Evolutionary conservation across 2,888 invertebrate species (phyloP), one percentile per base, ranked within the genome.

Genomic region (Synanthedon tipuliformis): DNA sequence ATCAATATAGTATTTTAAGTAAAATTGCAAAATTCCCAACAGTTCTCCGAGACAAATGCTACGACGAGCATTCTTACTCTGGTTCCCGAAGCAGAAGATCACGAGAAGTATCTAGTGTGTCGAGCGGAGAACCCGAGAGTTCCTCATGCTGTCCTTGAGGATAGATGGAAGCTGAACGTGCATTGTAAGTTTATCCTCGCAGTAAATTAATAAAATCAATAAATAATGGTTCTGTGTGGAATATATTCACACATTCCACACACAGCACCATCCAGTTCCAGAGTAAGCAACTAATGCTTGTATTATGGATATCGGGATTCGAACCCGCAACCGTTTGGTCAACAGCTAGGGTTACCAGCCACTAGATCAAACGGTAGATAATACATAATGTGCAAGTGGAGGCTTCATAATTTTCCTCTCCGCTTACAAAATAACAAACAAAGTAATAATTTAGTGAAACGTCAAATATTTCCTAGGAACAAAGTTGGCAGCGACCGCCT

Each of bases 81-180:
- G 74, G 89, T 90, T 53, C 95, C 95, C 51, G 91, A 91, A 65
- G 92, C 94, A 49, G 94, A 94, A 68, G 95, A 95, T 78, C 92
- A 93, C 63, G 94, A 93, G 55, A 91, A 91, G 79, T 89, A 89
- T 71, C 87, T 96, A 61, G 90, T 92, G 52, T 96, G 95, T 77
- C 90, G 92, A 54, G 94, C 93, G 10, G 93, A 93, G 64, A 94
- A 95, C 71, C 89, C 91, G 53, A 89, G 90, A 65, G 92, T 95
- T 65, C 90, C 91, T 3, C 92, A 92, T 69, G 92, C 93, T 48
- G 91, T 91, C 45, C 89, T 94, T 61, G 94, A 95, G 78, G 94
- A 94, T 68, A 91, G 90, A 56, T 94, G 94, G 94, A 92, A 91
- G 73, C 89, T 95, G 66, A 91, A 93, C 80, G 93, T 96, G 65